Percentiles rank a stretch among this genome's conserved stretches.
Evolutionary conservation across 2,888 invertebrate species (phyloP).

Genomic region (Limnephilus auricula): DNA sequence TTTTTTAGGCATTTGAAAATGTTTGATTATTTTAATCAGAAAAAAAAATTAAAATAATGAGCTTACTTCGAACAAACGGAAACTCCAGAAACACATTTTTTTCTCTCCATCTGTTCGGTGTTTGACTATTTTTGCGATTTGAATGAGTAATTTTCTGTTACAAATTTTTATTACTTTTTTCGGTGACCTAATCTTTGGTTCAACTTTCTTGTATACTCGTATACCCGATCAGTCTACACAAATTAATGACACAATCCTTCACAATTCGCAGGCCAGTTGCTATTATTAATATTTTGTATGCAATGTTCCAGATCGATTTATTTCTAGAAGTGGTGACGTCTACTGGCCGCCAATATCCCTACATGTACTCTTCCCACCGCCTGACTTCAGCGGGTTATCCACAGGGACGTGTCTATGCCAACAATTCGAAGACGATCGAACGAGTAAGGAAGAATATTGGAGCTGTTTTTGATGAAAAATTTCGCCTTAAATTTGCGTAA

Average conservation of each 20-base stretch:
- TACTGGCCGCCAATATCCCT: not conserved
- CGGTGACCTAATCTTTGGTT: too few species aligned
- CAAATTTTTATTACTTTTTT: too few species aligned
- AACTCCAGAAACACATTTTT: too few species aligned
- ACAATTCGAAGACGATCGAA: not conserved
- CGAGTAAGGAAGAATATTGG: not conserved
- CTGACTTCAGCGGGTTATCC: not conserved
- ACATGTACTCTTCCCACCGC: not conserved
- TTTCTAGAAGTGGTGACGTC: not conserved
- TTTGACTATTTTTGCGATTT: too few species aligned
- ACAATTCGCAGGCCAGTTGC: not conserved
- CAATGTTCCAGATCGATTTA: not conserved
- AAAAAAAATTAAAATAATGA: too few species aligned
- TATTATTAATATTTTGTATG: not conserved
- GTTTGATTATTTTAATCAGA: too few species aligned
- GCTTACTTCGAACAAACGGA: too few species aligned
- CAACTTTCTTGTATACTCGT: not conserved
- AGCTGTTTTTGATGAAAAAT: too few species aligned
- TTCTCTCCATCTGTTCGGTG: too few species aligned
- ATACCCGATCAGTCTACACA: not conserved
- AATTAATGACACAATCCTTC: not conserved
- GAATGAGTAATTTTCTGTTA: too few species aligned
- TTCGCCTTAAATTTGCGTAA: too few species aligned
- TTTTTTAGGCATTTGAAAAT: too few species aligned
- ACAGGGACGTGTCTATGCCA: not conserved